A percentile compares a stretch with the other conserved stretches of the same genome.
Conservation (phyloP, 2,113 vertebrate species). For the Xenus cinereus region DNA sequence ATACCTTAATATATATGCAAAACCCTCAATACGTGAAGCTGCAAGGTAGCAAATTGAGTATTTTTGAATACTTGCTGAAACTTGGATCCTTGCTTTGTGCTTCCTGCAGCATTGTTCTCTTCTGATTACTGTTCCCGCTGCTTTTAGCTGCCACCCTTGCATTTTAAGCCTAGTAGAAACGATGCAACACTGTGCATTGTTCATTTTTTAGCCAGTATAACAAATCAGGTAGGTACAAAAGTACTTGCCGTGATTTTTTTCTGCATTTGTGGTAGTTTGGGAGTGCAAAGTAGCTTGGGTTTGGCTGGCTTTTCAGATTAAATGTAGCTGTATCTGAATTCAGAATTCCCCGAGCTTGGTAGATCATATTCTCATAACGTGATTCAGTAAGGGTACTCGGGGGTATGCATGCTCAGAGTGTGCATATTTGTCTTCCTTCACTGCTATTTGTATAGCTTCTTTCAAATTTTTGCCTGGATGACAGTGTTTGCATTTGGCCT, state of each 20-base stretch:
- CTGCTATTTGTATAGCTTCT: conserved; percentile 70
- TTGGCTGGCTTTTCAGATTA: neutral
- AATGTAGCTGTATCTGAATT: conserved; percentile 2
- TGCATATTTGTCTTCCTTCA: conserved; percentile 69
- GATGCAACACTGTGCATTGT: neutral
- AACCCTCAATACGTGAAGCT: neutral
- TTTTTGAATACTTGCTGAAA: neutral
- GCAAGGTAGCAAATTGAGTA: neutral
- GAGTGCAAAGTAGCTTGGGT: neutral
- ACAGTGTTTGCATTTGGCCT: conserved; percentile 71
- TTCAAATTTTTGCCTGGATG: conserved; percentile 62
- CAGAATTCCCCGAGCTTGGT: neutral
- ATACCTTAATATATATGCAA: neutral
- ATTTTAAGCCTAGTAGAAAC: neutral
- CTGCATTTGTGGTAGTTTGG: neutral
- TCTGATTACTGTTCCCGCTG: neutral
- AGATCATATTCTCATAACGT: conserved; percentile 1
- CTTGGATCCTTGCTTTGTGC: neutral
- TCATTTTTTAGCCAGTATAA: neutral
- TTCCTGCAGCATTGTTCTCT: neutral
- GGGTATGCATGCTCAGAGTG: neutral
- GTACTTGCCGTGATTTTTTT: neutral
- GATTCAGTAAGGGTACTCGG: neutral
- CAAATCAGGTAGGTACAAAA: neutral
- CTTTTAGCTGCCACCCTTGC: neutral